A percentile compares a stretch with the other conserved stretches of the same genome.
Evolutionary conservation across 2,113 vertebrate species (phyloP).

Genomic region (Serinus canaria): DNA sequence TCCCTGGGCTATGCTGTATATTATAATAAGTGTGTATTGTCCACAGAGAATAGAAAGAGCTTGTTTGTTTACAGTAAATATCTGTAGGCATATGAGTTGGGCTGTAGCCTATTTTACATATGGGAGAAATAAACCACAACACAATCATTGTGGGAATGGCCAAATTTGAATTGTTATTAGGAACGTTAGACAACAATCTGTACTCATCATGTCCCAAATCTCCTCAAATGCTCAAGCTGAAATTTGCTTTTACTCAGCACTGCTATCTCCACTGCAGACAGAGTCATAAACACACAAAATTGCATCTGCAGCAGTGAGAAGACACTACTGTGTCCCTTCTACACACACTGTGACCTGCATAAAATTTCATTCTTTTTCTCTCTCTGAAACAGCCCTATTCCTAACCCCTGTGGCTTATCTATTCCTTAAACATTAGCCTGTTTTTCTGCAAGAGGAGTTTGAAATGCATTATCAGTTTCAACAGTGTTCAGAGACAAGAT

Average conservation of each 20-base stretch:
- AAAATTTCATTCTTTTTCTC: not conserved
- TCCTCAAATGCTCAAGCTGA: not conserved
- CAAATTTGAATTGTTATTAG: not conserved
- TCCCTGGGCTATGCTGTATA: not conserved
- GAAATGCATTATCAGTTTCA: not conserved
- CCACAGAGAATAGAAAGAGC: not conserved
- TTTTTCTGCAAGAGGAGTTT: not conserved
- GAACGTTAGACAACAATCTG: not conserved
- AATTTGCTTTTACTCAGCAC: not conserved
- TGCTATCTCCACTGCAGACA: not conserved
- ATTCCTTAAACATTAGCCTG: not conserved
- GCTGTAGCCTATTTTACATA: not conserved
- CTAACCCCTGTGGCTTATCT: not conserved
- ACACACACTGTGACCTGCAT: not conserved
- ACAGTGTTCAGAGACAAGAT: not conserved
- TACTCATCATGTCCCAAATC: not conserved
- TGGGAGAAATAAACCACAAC: not conserved
- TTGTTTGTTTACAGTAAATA: constrained; percentile 27
- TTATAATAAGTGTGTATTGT: not conserved
- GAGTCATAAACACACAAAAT: not conserved
- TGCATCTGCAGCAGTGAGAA: not conserved
- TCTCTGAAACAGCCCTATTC: not conserved
- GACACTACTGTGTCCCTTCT: not conserved
- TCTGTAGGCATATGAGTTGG: not conserved
- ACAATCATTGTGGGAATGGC: not conserved